Evolutionary conservation across 2,797 vertebrate genomes (phyloP).

Genomic region (Eospalax fontanierii): DNA sequence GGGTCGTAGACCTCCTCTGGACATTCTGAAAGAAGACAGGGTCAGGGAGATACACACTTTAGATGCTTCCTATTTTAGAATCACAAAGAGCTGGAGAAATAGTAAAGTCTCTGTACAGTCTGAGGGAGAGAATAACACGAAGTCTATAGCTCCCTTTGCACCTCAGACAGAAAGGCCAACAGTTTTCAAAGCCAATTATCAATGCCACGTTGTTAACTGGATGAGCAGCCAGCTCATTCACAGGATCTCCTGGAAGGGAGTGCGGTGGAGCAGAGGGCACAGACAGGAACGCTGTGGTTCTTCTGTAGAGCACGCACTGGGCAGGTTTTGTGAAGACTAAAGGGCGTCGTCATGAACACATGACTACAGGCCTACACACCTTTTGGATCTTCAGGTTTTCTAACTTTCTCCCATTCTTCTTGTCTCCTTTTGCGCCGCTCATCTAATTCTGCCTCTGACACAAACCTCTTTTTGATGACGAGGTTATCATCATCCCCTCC

Average conservation of each 20-base stretch:
- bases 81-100: conserved; percentile 24
- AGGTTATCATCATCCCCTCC: conserved; percentile 93
- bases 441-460: conserved; percentile 96
- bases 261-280: background rate
- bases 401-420: conserved; percentile 98
- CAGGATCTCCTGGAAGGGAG: background rate
- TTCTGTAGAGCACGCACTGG: background rate
- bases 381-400: conserved; percentile 97
- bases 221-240: background rate
- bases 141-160: conserved; percentile 39
- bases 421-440: conserved; percentile 96
- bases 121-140: conserved; percentile 46
- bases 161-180: background rate
- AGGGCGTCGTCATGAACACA: background rate
- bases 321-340: background rate
- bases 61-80: conserved; percentile 69
- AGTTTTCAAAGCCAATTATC: conserved; percentile 61
- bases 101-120: conserved; percentile 34
- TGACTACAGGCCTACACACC: conserved; percentile 86
- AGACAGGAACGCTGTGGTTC: background rate
- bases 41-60: background rate
- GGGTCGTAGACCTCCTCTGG: conserved; percentile 97
- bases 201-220: background rate
- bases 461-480: conserved; percentile 95
- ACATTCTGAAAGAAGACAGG: conserved; percentile 91